Base-by-base conservation (phyloP, 2,113 vertebrate genomes). In the Chloroceryle aenea region DNA sequence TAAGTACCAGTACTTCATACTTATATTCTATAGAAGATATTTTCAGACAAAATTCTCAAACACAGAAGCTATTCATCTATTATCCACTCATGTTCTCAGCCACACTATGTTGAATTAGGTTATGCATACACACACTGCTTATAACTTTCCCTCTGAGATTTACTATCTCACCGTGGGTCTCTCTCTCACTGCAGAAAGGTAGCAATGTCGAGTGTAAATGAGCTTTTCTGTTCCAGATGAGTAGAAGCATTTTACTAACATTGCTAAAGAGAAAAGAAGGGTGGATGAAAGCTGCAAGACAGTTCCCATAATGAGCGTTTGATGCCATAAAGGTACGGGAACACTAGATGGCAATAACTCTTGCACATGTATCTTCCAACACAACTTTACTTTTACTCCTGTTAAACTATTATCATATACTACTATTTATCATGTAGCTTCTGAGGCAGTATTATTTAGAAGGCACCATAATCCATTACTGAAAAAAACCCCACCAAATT, bases 321-420 rank as follows among this genome's bases (percentile, higher is more conserved):
- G 66, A 52, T 95, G 95, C 71, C 79, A 91, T 95, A 90, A 92
- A 90, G 59, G 23, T 79, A 63, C 15, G 25, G 67, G 50, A 94
- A 97, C 96, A 74, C 96, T 95, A 97, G 96, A 85, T 97, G 93
- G 96, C 96, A 96, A 97, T 85, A 95, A 90, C 40, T 48, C 48
- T 83, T 75, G 26, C 34, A 45, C 9, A 4, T 1, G 3, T 17
- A 67, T 34, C 32, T 74, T 84, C 36, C 66, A 67, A 42, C 14
- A 72, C 8, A 71, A 74, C 36, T 64, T 58, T 22, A 40, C 21
- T 72, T 52, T 78, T 66, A 40, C 38, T 78, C 15, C 64, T 77
- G 26, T 52, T 59, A n/a, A n/a, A n/a, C n/a, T n/a, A n/a, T n/a
- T n/a, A n/a, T n/a, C n/a, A n/a, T n/a, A n/a, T n/a, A n/a, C n/a